Base-by-base conservation (phyloP, 1,140 invertebrate species). In the Leptopilina boulardi region DNA sequence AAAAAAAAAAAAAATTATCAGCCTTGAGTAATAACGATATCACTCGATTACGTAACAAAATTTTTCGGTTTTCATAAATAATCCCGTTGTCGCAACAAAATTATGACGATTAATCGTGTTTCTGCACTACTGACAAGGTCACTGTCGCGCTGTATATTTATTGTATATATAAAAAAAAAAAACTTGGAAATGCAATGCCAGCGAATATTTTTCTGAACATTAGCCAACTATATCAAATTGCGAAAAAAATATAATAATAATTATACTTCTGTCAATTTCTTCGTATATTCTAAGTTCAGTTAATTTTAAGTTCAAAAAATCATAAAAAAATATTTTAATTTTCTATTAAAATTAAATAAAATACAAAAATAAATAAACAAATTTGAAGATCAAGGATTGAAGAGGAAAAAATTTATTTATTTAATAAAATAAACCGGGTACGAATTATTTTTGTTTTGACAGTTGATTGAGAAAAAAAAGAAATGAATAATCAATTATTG, bases 121-220 rank as follows among this genome's bases (percentile, higher is more conserved):
- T 66, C 59, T 66, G 23, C 21, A 26, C 23, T 59, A 59, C 59
- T 30, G 26, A 34, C 59, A 66, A 66, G 59, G 59, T 66, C 59
- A 66, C 59, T 66, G 59, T 66, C 59, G 59, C 59, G n/a, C 4
- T 30, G 15, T 30, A 26, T 34, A 5, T 38, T 38, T 38, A 38
- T 38, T 38, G 9, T 38, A 38, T 38, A 34, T 34, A 34, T 34
- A 34, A 3, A 6, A 3, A 66, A n/a, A 23, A 66, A 66, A 66
- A 34, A 13, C 59, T 23, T 66, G 59, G n/a, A 66, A 66, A 66
- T 66, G 59, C 59, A 34, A 30, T n/a, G 59, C 59, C 59, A 66
- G 59, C 23, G 11, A 66, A 66, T 66, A 66, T 66, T 66, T 66
- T 66, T 66, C 59, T 66, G 59, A 66, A 66, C 59, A 15, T 66